Conservation (phyloP, 2,888 invertebrate species). For the Rhogogaster chlorosoma region DNA sequence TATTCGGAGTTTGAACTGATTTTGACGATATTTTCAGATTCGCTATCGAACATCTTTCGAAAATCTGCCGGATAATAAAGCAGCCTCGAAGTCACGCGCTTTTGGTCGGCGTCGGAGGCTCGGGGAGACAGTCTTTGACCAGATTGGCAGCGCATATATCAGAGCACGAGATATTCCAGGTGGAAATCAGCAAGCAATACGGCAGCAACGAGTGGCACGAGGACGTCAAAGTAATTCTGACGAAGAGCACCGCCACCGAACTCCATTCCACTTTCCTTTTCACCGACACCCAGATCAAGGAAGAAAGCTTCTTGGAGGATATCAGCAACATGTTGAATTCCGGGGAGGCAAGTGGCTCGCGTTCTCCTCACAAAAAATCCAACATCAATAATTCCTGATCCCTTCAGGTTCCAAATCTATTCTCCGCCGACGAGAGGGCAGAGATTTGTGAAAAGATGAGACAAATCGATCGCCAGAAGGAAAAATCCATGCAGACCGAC, state of each 20-base stretch:
- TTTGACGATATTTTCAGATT: conserved; percentile 81
- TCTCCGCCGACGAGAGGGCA: conserved; percentile 90
- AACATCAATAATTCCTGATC: neutral
- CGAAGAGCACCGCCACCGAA: conserved; percentile 90
- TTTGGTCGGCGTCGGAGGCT: conserved; percentile 95
- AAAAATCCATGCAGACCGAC: conserved; percentile 93
- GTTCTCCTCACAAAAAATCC: neutral
- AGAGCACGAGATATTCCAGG: conserved; percentile 93
- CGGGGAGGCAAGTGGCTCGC: conserved; percentile 83
- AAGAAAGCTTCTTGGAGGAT: conserved; percentile 96
- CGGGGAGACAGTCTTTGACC: conserved; percentile 94
- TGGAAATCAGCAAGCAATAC: conserved; percentile 94
- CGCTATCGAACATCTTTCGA: conserved; percentile 95
- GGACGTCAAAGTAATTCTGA: conserved; percentile 90
- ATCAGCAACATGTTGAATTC: conserved; percentile 95
- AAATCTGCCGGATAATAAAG: conserved; percentile 93
- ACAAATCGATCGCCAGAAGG: conserved; percentile 92
- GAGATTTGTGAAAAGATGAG: conserved; percentile 97
- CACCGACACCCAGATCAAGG: conserved; percentile 95
- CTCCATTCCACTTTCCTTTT: conserved; percentile 94
- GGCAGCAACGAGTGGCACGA: conserved; percentile 93
- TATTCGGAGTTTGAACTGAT: neutral
- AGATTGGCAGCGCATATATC: conserved; percentile 95
- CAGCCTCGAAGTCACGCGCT: conserved; percentile 95
- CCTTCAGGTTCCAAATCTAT: conserved; percentile 88